Evolutionary conservation across 2,113 vertebrate genomes (phyloP), one percentile per base, ranked within the genome.

Genomic region (Myiozetetes cayanensis): DNA sequence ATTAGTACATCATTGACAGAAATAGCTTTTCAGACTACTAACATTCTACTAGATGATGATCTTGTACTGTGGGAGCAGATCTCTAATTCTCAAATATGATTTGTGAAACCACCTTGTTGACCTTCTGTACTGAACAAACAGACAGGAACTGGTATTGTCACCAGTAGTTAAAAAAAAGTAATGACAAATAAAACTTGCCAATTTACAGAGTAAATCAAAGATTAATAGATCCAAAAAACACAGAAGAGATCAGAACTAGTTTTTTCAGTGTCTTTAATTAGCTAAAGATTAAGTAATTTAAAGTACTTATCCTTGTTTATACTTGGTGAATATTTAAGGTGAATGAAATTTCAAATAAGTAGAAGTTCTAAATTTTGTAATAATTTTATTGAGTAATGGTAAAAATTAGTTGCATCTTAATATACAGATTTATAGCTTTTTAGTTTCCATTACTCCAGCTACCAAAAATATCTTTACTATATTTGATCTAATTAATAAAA

Each of bases 1-100:
- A 87, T 90, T 87, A 96, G 85, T 22, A 85, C 43, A 58, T n/a
- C 70, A 85, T 52, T 85, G 67, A 66, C 62, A 87, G 70, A 96
- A 95, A 97, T 62, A 90, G 62, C n/a, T 81, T 35, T 20, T 87
- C 19, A 82, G 10, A 75, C 68, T 67, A 63, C 58, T 52, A 81
- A 83, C 23, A 50, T 50, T 88, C 61, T 67, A 43, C n/a, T 88
- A 81, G 63, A 72, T 3, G 4, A 77, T 30, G 35, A 70, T 66
- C 49, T 86, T 56, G 24, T 43, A 84, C 43, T 61, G n/a, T 5
- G 6, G 68, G 15, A 77, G 19, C 14, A 91, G 52, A 88, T 94
- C 30, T 91, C 68, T 33, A 87, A 27, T 46, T 77, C 49, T 83
- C 78, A 77, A 56, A 50, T 10, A 56, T 3, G 30, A 24, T 67